phyloP scores from a whole-genome alignment of 2,797 vertebrate species.

The Acanthopagrus latus region DNA sequence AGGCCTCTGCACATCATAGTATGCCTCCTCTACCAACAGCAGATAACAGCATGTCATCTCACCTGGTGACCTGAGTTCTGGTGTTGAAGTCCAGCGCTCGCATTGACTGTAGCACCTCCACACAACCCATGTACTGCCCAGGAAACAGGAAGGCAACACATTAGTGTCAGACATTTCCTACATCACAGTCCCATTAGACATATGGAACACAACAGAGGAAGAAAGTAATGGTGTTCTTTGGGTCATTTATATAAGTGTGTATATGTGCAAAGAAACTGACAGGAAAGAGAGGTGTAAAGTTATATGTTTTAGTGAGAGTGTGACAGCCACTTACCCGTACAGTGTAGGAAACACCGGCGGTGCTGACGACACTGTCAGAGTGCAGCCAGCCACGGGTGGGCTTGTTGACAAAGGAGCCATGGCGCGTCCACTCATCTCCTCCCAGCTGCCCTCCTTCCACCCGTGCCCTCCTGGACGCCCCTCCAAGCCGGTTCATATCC shows the following conservation, averaged over 20 bases:
- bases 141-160: conserved; percentile 74
- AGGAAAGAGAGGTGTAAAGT: conserved; percentile 10
- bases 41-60: conserved; percentile 43
- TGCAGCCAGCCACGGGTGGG: conserved; percentile 97
- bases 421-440: conserved; percentile 98
- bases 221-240: background rate
- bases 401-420: conserved; percentile 99
- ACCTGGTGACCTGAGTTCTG: conserved; percentile 99
- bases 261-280: background rate
- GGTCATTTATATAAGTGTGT: background rate
- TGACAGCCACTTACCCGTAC: conserved; percentile 89
- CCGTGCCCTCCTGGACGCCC: conserved; percentile 92
- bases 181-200: conserved; percentile 30
- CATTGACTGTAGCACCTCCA: conserved; percentile 99
- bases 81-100: conserved; percentile 97
- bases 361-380: conserved; percentile 95
- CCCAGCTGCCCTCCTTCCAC: conserved; percentile 98
- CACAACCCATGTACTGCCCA: conserved; percentile 97
- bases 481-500: conserved; percentile 99
- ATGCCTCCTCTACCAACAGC: background rate
- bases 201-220: conserved; percentile 32
- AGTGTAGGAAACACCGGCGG: conserved; percentile 94
- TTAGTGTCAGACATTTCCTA: conserved; percentile 66
- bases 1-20: too few relatives aligned
- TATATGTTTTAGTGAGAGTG: conserved; percentile 18